phyloP scores from a whole-genome alignment of 2,888 invertebrate genomes.

The Gibbula magus region DNA sequence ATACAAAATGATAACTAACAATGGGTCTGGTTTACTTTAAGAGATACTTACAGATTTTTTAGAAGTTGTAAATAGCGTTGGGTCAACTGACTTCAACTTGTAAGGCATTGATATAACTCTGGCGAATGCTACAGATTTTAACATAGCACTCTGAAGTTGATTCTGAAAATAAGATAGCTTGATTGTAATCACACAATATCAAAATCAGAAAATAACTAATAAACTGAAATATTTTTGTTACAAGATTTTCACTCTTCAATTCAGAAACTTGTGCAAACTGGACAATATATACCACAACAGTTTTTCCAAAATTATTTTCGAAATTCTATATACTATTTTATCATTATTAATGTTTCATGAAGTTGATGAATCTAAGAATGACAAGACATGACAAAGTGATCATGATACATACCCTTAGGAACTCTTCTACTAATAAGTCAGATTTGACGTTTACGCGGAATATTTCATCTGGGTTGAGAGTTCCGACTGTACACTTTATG shows the following conservation, averaged over 20 bases:
- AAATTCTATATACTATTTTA: too few relatives aligned
- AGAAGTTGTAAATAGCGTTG: conserved; percentile 47
- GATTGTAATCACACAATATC: neutral
- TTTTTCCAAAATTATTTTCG: neutral
- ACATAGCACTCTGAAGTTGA: neutral
- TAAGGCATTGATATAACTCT: conserved; percentile 63
- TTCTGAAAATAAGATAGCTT: neutral
- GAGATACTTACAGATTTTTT: conserved; percentile 48
- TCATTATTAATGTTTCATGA: neutral
- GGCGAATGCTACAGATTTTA: conserved; percentile 56
- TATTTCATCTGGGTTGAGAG: conserved; percentile 51
- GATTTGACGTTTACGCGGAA: conserved; percentile 58
- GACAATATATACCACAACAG: too few relatives aligned
- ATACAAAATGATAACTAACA: neutral
- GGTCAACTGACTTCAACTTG: conserved; percentile 51
- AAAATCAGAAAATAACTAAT: neutral
- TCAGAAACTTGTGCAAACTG: too few relatives aligned
- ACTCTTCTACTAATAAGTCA: conserved; percentile 57
- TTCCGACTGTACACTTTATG: conserved; percentile 63
- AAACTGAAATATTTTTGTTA: neutral
- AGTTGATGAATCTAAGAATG: neutral
- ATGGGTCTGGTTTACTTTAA: neutral
- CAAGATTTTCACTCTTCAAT: too few relatives aligned
- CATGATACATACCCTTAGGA: conserved; percentile 55
- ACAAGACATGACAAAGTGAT: neutral